These are phyloP conservation scores for Heterotis niloticus DNA, from an alignment of 2,113 vertebrate species.

Conservation along the genomic window DNA sequence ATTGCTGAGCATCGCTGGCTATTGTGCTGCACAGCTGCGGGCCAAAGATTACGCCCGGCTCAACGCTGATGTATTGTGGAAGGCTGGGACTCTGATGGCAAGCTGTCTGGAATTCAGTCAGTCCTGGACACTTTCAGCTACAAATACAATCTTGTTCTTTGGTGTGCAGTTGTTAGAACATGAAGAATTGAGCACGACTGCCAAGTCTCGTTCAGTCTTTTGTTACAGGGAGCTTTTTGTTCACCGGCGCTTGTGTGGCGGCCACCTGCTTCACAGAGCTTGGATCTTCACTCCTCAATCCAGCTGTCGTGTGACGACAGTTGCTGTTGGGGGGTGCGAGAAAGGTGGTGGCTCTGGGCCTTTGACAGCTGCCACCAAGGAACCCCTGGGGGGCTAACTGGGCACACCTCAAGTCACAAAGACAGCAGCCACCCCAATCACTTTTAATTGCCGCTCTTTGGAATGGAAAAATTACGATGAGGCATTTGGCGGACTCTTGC, in stretches of 20 bases:
- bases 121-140: neutral
- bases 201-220: neutral
- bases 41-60: slow-evolving; percentile 11
- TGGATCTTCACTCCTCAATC: too few relatives aligned
- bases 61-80: neutral
- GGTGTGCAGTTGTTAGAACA: neutral
- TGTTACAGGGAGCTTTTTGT: neutral
- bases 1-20: neutral
- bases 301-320: neutral
- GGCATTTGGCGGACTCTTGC: neutral
- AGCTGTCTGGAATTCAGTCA: too few relatives aligned
- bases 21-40: neutral
- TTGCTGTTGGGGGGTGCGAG: neutral
- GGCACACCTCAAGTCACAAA: neutral
- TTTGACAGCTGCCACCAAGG: neutral
- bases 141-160: neutral
- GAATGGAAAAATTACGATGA: neutral
- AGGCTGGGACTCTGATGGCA: too few relatives aligned
- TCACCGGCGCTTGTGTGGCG: neutral
- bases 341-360: neutral
- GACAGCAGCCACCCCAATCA: neutral
- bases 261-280: neutral
- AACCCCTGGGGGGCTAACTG: slow-evolving; percentile 9
- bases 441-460: neutral
- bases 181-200: too few relatives aligned